phyloP scores from a whole-genome alignment of 2,888 invertebrate genomes.

The Neocrepidodera transversa region DNA sequence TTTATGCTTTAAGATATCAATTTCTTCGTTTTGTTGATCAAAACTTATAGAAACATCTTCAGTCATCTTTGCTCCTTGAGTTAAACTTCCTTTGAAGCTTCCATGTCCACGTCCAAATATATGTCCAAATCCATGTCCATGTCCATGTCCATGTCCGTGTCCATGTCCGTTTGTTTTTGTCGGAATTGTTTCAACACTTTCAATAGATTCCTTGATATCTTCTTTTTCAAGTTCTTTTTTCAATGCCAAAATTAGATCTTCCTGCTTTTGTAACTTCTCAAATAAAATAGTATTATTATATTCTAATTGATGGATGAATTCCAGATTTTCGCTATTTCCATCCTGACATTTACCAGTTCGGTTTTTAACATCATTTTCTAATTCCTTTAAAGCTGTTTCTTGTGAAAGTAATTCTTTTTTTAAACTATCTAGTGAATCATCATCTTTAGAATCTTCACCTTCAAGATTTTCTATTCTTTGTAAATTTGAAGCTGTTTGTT shows the following conservation, averaged over 20 bases:
- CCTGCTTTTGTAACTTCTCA: constrained; percentile 7
- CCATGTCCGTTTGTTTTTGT: neutral
- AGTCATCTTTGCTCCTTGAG: neutral
- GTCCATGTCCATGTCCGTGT: neutral
- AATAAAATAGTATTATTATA: constrained; percentile 9
- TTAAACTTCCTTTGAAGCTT: neutral
- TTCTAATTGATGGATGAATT: neutral
- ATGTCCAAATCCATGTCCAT: neutral
- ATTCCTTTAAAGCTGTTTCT: neutral
- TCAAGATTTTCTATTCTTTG: neutral
- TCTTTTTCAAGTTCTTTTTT: neutral
- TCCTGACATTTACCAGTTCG: neutral
- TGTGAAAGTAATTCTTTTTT: neutral
- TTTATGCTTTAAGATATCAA: neutral
- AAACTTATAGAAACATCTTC: neutral
- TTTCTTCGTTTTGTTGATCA: constrained; percentile 1
- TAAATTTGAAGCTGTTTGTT: neutral
- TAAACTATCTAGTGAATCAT: neutral
- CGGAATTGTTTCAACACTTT: neutral
- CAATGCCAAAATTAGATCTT: constrained; percentile 12
- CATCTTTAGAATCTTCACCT: neutral
- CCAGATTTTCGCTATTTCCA: neutral
- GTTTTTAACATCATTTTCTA: neutral
- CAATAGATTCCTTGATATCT: neutral
- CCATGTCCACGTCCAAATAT: neutral